Percentiles rank a stretch among this genome's conserved stretches.
phyloP scores from a whole-genome alignment of 2,888 invertebrate species.

The Alloscopus bannaensis region DNA sequence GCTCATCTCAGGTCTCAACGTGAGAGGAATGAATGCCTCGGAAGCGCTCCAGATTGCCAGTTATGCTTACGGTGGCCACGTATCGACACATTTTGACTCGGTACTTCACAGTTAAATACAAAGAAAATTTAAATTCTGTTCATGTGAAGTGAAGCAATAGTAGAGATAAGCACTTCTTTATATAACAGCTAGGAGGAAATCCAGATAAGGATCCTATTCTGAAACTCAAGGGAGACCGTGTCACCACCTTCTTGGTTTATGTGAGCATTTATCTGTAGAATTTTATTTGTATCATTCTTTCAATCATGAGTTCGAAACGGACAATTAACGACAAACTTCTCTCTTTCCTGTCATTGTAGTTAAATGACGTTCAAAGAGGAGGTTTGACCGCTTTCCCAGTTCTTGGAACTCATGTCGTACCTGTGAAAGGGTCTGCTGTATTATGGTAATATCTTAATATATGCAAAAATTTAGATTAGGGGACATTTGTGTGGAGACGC shows the following conservation, averaged over 20 bases:
- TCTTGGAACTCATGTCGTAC: slow-evolving; percentile 73
- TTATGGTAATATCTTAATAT: too few relatives aligned
- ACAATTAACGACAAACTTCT: too few relatives aligned
- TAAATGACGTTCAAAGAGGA: slow-evolving; percentile 73
- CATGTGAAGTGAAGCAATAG: too few relatives aligned
- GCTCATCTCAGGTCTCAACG: slow-evolving; percentile 64
- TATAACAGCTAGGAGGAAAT: slow-evolving; percentile 60
- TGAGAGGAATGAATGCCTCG: slow-evolving; percentile 67
- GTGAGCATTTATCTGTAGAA: slow-evolving; percentile 51
- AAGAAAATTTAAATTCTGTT: too few relatives aligned
- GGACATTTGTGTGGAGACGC: too few relatives aligned
- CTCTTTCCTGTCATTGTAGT: slow-evolving; percentile 58
- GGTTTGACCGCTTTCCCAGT: slow-evolving; percentile 73
- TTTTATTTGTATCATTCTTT: background rate
- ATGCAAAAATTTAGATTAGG: too few relatives aligned
- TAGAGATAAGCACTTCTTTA: background rate
- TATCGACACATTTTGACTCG: slow-evolving; percentile 72
- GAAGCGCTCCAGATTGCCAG: slow-evolving; percentile 69
- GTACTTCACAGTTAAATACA: too few relatives aligned
- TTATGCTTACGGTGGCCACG: slow-evolving; percentile 73
- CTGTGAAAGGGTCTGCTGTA: slow-evolving; percentile 75
- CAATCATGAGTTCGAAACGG: too few relatives aligned
- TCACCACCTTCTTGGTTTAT: slow-evolving; percentile 71
- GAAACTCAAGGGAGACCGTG: slow-evolving; percentile 71
- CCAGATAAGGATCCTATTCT: slow-evolving; percentile 64